A percentile compares a stretch with the other conserved stretches of the same genome.
These are phyloP conservation scores for Pomatostomus ruficeps DNA, from an alignment of 2,113 vertebrate genomes.

Conservation along the genomic window DNA sequence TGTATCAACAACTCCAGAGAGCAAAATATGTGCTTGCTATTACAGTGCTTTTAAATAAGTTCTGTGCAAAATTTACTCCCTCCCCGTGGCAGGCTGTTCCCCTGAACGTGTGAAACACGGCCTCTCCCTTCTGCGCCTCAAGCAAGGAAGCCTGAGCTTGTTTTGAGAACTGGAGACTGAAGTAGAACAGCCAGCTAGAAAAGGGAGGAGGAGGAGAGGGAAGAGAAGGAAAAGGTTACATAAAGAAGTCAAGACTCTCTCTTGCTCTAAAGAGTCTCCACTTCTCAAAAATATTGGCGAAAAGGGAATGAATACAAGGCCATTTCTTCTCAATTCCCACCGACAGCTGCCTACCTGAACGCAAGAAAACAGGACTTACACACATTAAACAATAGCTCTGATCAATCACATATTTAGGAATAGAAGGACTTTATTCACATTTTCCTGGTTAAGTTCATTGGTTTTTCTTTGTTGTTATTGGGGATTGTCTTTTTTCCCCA, in stretches of 20 bases:
- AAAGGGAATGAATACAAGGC: not conserved
- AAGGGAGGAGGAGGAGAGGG: not conserved
- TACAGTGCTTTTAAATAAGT: not conserved
- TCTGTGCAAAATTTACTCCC: not conserved
- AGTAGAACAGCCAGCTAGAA: not conserved
- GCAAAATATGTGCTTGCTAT: not conserved
- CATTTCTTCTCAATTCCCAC: not conserved
- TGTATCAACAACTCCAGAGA: not conserved
- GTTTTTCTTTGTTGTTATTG: not conserved
- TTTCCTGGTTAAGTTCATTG: not conserved
- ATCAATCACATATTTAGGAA: not conserved
- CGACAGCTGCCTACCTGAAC: not conserved
- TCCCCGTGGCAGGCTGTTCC: not conserved
- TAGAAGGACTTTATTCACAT: not conserved
- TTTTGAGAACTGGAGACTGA: not conserved
- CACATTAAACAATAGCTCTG: not conserved
- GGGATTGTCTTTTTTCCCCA: not conserved
- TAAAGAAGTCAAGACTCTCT: not conserved
- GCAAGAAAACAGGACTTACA: not conserved
- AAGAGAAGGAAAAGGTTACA: not conserved
- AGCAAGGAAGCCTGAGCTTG: not conserved
- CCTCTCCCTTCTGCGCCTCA: not conserved
- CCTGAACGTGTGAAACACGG: rapidly evolving
- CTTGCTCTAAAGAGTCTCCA: not conserved
- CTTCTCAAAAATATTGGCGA: rapidly evolving